A percentile compares a stretch with the other conserved stretches of the same genome.
Conservation (phyloP, 2,797 vertebrate species). For the Erethizon dorsatum region DNA sequence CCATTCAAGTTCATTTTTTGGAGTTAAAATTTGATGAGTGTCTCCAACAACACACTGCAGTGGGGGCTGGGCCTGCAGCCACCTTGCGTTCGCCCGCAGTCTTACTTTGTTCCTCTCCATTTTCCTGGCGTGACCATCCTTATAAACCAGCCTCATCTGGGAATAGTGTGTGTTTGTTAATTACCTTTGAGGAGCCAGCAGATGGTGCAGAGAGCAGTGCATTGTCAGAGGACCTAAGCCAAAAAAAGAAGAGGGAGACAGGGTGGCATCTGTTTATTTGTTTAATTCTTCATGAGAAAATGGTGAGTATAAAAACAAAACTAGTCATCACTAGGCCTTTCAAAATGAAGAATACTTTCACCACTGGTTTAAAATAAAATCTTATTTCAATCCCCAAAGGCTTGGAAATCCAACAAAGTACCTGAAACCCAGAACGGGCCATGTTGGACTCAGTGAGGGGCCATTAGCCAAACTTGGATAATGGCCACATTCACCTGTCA, state of each 20-base stretch:
- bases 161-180: constrained; percentile 88
- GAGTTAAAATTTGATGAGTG: constrained; percentile 20
- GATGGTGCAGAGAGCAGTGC: constrained; percentile 87
- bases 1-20: constrained; percentile 41
- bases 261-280: constrained; percentile 90
- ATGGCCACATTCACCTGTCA: constrained; percentile 48
- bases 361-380: constrained; percentile 84
- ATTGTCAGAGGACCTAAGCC: constrained; percentile 85
- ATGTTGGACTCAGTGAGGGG: not conserved
- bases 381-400: constrained; percentile 25
- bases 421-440: constrained; percentile 39
- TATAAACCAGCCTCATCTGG: constrained; percentile 85
- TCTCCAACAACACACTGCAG: not conserved
- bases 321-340: constrained; percentile 83
- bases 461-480: not conserved
- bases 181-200: constrained; percentile 89
- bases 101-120: constrained; percentile 42
- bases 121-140: constrained; percentile 74
- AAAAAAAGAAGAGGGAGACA: constrained; percentile 67
- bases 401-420: constrained; percentile 2
- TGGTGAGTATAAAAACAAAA: constrained; percentile 86
- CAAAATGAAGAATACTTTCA: constrained; percentile 72
- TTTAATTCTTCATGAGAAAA: constrained; percentile 88
- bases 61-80: not conserved
- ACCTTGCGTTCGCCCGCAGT: not conserved